Percentiles rank a stretch among this genome's conserved stretches.
Conservation (phyloP, 1,140 invertebrate species). For the Bombus fervidus region DNA sequence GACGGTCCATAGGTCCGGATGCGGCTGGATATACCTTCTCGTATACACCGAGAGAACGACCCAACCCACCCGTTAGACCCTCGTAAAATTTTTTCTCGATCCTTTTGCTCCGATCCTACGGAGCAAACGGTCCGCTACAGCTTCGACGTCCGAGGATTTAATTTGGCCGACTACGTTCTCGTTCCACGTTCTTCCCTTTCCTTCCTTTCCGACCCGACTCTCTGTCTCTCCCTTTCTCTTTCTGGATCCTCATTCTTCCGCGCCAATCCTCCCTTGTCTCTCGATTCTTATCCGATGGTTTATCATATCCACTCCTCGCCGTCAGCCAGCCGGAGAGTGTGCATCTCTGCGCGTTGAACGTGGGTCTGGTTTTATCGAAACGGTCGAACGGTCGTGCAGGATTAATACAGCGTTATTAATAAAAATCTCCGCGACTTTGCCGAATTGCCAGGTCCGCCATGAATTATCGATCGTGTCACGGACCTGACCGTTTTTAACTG, state of each 20-base stretch:
- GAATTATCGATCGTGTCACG: constrained; percentile 50
- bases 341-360: constrained; percentile 17
- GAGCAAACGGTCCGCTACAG: constrained; percentile 64
- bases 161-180: constrained; percentile 67
- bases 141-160: constrained; percentile 73
- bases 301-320: constrained; percentile 76
- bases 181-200: background rate
- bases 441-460: constrained; percentile 30
- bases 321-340: no score
- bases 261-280: constrained; percentile 62
- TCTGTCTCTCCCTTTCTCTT: constrained; percentile 11
- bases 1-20: constrained; percentile 66
- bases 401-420: constrained; percentile 64
- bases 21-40: constrained; percentile 67
- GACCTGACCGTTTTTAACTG: constrained; percentile 25
- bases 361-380: constrained; percentile 59
- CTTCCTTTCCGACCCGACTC: background rate
- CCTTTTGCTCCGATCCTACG: constrained; percentile 65
- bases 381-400: constrained; percentile 51
- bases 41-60: constrained; percentile 60
- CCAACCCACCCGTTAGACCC: constrained; percentile 72
- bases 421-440: constrained; percentile 59
- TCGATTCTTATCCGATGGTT: constrained; percentile 79
- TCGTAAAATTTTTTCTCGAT: constrained; percentile 74
- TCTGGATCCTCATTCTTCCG: constrained; percentile 28